Base-by-base conservation (phyloP, 53 echinoderm and acorn worm genomes). In the Patiria pectinifera region DNA sequence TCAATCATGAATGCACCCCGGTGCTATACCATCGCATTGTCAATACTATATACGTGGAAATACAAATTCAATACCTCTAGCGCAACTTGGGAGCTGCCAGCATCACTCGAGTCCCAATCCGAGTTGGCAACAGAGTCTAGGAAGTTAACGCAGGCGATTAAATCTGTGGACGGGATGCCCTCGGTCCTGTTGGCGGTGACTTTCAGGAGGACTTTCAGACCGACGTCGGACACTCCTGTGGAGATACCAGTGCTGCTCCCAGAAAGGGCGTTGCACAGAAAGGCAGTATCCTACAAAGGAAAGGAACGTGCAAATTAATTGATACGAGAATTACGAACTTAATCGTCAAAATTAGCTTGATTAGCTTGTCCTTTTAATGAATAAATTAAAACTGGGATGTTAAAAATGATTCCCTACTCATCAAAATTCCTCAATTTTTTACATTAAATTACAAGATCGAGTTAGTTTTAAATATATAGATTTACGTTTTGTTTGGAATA, bases 111-210 rank as follows among this genome's bases (percentile, higher is more conserved):
- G 18, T 87, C 25, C 53, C 48, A 75, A 18, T 87, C 76, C 59
- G 59, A 70, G 14, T 87, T 49, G 53, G 87, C 49, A 22, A 87
- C 75, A 4, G 76, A 11, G 2, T 46, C 49, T 0, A 87, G 75
- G 87, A 87, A 87, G 15, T 49, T 11, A 74, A 87, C 76, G 18
- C 76, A 59, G 14, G 87, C 76, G 22, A 71, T 49, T 14, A 87
- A 44, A 49, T 87, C 59, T 25, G 26, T 26, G 7, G 87, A 44
- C 49, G 24, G 74, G 22, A 87, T 74, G 11, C 74, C 11, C 76
- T 16, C 26, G 76, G 14, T 26, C 53, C 3, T 87, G 25, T 87
- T 76, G 43, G 87, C 72, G 4, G 87, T 87, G 25, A 75, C 75
- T 75, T 87, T 22, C 21, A 25, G 58, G 11, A 87, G 69, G 24